Percentiles rank a stretch among this genome's conserved stretches.
These are phyloP conservation scores for Uloborus plumipes DNA, from an alignment of 2,888 invertebrate genomes.

Conservation along the genomic window DNA sequence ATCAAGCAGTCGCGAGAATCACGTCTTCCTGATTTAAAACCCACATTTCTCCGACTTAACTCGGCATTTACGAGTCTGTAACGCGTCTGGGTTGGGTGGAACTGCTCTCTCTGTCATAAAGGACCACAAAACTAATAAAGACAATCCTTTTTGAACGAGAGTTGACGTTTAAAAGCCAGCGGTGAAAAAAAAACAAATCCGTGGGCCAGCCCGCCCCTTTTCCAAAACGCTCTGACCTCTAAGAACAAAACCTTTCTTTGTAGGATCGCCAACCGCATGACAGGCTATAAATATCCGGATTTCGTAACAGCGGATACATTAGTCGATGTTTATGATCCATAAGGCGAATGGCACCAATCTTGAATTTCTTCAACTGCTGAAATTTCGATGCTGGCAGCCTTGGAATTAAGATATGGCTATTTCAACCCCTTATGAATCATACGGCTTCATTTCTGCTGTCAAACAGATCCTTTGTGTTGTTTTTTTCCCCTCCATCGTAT, in stretches of 20 bases:
- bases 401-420: too few species aligned
- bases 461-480: too few species aligned
- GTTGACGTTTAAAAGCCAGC: not conserved
- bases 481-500: too few species aligned
- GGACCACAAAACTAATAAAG: conserved; percentile 14
- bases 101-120: not conserved
- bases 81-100: conserved; percentile 11
- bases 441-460: too few species aligned
- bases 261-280: conserved; percentile 2
- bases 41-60: conserved; percentile 1
- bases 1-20: conserved; percentile 20
- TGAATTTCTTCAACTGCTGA: not conserved
- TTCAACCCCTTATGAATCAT: too few species aligned
- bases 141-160: not conserved
- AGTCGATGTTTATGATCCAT: conserved; percentile 1
- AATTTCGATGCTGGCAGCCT: not conserved
- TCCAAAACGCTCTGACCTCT: conserved; percentile 30
- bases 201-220: not conserved
- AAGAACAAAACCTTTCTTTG: conserved; percentile 32
- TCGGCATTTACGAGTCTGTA: conserved; percentile 20
- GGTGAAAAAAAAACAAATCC: conserved; percentile 6
- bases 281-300: conserved; percentile 22
- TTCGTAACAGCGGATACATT: conserved; percentile 4
- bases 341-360: not conserved
- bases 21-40: conserved; percentile 22